Conservation (phyloP, 2,888 invertebrate genomes). For the Eristalis arbustorum region DNA sequence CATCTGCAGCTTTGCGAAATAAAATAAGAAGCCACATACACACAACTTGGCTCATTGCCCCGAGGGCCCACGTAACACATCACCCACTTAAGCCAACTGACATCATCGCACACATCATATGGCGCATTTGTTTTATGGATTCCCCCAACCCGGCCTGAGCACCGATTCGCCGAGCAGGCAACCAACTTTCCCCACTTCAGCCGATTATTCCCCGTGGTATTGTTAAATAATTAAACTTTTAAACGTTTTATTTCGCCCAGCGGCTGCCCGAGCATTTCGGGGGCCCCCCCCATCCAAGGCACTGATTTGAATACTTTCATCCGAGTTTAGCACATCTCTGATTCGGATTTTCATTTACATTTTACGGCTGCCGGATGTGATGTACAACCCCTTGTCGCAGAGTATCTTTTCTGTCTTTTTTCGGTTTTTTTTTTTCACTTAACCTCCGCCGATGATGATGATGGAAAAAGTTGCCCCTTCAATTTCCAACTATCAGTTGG, state of each 20-base stretch:
- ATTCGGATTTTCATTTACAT: slow-evolving; percentile 54
- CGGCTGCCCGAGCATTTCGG: slow-evolving; percentile 25
- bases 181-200: slow-evolving; percentile 5
- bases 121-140: neutral
- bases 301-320: slow-evolving; percentile 51
- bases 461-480: slow-evolving; percentile 45
- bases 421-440: slow-evolving; percentile 37
- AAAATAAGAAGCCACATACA: slow-evolving; percentile 11
- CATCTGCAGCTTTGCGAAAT: neutral
- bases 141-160: slow-evolving; percentile 1
- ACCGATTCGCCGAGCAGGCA: neutral
- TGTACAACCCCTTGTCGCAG: slow-evolving; percentile 23
- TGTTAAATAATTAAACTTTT: slow-evolving; percentile 68
- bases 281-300: slow-evolving; percentile 25
- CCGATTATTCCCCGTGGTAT: slow-evolving; percentile 37
- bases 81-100: neutral
- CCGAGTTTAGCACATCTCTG: slow-evolving; percentile 42
- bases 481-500: slow-evolving; percentile 33
- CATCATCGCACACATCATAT: neutral
- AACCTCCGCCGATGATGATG: slow-evolving; percentile 54
- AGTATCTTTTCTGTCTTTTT: neutral
- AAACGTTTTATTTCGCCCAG: slow-evolving; percentile 61
- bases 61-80: neutral
- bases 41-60: slow-evolving; percentile 7
- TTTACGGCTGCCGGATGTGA: slow-evolving; percentile 38